Evolutionary conservation across 2,797 vertebrate genomes (phyloP).

Genomic region (Acanthurus tractus): DNA sequence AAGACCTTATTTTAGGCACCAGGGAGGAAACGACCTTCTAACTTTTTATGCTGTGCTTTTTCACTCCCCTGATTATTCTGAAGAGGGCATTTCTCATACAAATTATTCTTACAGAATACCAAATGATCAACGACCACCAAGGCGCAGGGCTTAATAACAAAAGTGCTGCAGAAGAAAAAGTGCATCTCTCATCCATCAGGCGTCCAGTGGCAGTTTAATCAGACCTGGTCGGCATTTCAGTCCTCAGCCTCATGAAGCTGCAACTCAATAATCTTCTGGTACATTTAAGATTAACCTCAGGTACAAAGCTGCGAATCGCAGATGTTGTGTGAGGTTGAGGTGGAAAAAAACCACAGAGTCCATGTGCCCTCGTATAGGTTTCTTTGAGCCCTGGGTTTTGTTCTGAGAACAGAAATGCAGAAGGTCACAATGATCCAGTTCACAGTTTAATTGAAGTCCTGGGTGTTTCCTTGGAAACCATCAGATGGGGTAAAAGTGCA

Average conservation of each 20-base stretch:
- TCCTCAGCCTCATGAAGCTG: background rate
- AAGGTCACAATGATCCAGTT: slow-evolving; percentile 50
- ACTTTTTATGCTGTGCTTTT: too few relatives aligned
- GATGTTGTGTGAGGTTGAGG: background rate
- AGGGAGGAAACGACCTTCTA: too few relatives aligned
- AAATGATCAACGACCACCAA: slow-evolving; percentile 13
- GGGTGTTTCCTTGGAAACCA: slow-evolving; percentile 72
- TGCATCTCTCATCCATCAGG: slow-evolving; percentile 25
- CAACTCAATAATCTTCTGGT: background rate
- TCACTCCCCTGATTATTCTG: background rate
- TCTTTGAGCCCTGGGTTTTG: background rate
- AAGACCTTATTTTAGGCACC: too few relatives aligned
- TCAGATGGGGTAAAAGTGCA: background rate
- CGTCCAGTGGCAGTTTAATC: slow-evolving; percentile 17
- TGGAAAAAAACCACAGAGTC: too few relatives aligned
- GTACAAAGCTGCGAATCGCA: background rate
- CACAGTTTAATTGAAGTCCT: slow-evolving; percentile 37
- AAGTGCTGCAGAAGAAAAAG: background rate
- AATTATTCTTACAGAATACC: slow-evolving; percentile 11
- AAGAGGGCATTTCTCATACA: background rate
- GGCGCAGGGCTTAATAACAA: slow-evolving; percentile 1
- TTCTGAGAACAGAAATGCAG: slow-evolving; percentile 26
- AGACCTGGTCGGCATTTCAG: slow-evolving; percentile 28
- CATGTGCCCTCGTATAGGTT: background rate
- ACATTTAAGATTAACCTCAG: background rate